Percentiles rank a stretch among this genome's conserved stretches.
Evolutionary conservation across 2,113 vertebrate genomes (phyloP).

Genomic region (Orycteropus afer): DNA sequence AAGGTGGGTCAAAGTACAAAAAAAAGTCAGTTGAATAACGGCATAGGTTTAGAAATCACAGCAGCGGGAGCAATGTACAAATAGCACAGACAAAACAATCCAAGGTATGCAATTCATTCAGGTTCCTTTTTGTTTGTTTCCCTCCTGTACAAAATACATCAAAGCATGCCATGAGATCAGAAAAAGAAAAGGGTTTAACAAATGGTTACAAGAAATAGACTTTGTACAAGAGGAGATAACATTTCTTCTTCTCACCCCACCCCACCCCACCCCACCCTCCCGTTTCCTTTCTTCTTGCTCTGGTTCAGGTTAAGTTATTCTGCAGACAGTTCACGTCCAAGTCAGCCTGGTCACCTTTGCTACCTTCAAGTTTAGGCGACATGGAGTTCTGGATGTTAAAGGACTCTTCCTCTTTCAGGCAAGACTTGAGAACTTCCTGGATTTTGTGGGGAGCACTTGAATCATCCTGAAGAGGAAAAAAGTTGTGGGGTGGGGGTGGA

Average conservation of each 20-base stretch:
- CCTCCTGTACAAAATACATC: constrained; percentile 95
- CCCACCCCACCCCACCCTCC: not conserved
- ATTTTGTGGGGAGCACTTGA: constrained; percentile 94
- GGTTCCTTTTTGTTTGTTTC: constrained; percentile 77
- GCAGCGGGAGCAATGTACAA: constrained; percentile 86
- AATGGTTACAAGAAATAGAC: constrained; percentile 70
- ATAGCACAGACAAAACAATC: constrained; percentile 82
- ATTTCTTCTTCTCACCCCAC: not conserved
- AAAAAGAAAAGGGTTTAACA: constrained; percentile 77
- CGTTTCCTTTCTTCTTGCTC: not conserved
- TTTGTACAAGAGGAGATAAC: constrained; percentile 66
- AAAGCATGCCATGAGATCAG: constrained; percentile 93
- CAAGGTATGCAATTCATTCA: constrained; percentile 79
- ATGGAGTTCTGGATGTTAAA: constrained; percentile 97
- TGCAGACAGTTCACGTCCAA: constrained; percentile 95
- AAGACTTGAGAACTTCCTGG: constrained; percentile 95
- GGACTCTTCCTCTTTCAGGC: constrained; percentile 94
- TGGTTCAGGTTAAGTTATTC: constrained; percentile 95
- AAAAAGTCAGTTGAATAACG: constrained; percentile 91
- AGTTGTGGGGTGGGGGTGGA: not conserved
- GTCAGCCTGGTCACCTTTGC: constrained; percentile 92
- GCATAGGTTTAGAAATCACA: constrained; percentile 96
- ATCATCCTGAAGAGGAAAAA: constrained; percentile 88
- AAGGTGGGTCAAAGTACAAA: constrained; percentile 94
- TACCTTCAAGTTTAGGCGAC: constrained; percentile 94